Evolutionary conservation across 2,113 vertebrate species (phyloP), one percentile per base, ranked within the genome.

Genomic region (Pollimyrus isidori): DNA sequence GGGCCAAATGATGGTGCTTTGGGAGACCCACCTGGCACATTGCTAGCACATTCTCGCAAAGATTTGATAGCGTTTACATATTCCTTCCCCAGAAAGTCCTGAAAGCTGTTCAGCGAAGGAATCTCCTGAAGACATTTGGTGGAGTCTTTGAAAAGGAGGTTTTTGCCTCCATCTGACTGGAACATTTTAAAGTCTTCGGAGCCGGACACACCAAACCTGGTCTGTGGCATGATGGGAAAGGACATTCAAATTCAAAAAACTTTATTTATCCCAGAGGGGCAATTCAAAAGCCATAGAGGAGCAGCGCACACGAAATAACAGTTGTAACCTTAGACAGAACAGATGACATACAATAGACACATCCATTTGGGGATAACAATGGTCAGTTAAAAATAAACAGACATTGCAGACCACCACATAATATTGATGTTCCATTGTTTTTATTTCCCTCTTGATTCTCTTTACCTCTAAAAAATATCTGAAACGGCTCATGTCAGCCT

Each of bases 81-180:
- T 0, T 86, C 0, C 0, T 0, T 0, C 86, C 94, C 93, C 90
- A 97, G 94, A 91, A 96, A 96, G 1, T 88, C 15, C 0, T 86
- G 21, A 85, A 53, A 94, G 23, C 39, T 46, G 9, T 13, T 39
- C 53, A 21, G 89, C 10, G 1, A 0, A 15, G 7, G 0, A 87
- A 93, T 7, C 45, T 94, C 93, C 91, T 95, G 94, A 35, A 97
- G 94, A 89, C 96, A 96, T 90, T 95, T 93, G 1, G 96, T 96
- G 86, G 94, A 94, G 91, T 96, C 96, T 56, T 96, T 95, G 91
- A 97, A 97, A 85, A 97, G 94, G 9, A 95, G 94, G 90, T 97
- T 95, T 42, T 91, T 95, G 48, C 91, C 94, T 0, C 3, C n/a
- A 0, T 21, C 1, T n/a, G 95, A 95, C 65, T 91, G 9, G 89